phyloP scores from a whole-genome alignment of 2,113 vertebrate species.

The Tyto alba region DNA sequence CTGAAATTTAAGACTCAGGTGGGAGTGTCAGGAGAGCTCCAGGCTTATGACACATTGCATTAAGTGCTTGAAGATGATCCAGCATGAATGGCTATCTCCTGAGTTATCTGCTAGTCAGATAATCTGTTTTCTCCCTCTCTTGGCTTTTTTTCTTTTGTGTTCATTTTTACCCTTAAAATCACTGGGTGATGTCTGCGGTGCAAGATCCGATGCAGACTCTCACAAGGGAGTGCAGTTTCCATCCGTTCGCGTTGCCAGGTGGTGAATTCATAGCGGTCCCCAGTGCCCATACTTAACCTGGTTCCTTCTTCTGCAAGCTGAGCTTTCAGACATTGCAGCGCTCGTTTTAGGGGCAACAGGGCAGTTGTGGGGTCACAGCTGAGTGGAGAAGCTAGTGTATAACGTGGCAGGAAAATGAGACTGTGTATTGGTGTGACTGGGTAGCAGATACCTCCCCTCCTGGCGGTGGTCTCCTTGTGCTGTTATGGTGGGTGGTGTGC shows the following conservation, averaged over 20 bases:
- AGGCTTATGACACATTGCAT: neutral
- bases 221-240: neutral
- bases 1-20: neutral
- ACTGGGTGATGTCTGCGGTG: neutral
- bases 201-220: neutral
- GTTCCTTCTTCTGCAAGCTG: neutral
- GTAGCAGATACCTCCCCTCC: neutral
- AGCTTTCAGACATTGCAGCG: neutral
- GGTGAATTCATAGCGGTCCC: neutral
- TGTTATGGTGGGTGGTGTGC: neutral
- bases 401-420: neutral
- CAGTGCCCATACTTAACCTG: neutral
- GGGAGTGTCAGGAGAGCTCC: neutral
- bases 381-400: neutral
- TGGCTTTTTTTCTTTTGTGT: neutral
- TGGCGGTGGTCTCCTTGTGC: neutral
- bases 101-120: neutral
- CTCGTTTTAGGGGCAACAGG: neutral
- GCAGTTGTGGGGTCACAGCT: neutral
- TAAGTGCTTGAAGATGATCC: neutral
- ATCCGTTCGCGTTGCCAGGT: neutral
- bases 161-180: neutral
- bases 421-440: neutral
- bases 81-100: neutral
- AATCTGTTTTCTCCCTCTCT: neutral